Conservation (phyloP, 92 coral and sea anemone genomes). For the Zoanthus sansibaricus region DNA sequence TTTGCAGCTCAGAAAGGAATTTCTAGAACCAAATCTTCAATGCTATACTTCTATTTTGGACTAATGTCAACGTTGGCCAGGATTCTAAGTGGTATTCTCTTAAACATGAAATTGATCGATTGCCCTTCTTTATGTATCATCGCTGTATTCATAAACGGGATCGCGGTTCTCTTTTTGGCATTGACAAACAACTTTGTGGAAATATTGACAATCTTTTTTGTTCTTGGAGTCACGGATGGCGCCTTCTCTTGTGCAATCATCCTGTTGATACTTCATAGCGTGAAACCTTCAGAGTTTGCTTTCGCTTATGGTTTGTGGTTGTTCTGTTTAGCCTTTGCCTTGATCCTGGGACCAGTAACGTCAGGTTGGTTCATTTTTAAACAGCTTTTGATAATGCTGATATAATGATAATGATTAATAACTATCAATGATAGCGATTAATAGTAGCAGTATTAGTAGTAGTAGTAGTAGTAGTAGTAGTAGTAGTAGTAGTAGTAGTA, state of each 20-base stretch:
- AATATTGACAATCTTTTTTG: conserved; percentile 15
- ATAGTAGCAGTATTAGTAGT: too few relatives aligned
- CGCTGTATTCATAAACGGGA: conserved; percentile 19
- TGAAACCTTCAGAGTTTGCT: conserved; percentile 20
- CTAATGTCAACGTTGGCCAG: conserved; percentile 20
- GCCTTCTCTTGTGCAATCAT: conserved; percentile 2
- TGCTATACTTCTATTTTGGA: conserved; percentile 29
- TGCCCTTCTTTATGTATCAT: not conserved
- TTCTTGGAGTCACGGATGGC: conserved; percentile 35
- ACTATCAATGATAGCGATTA: too few relatives aligned
- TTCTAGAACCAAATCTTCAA: conserved; percentile 25
- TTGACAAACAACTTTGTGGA: conserved; percentile 20
- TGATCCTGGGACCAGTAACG: conserved; percentile 19
- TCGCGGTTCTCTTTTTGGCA: conserved; percentile 5
- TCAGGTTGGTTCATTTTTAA: conserved; percentile 15
- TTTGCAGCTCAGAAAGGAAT: conserved; percentile 33
- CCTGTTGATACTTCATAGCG: conserved; percentile 1
- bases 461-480: too few relatives aligned
- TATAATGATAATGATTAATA: too few relatives aligned
- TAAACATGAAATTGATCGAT: conserved; percentile 8
- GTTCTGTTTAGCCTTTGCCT: not conserved
- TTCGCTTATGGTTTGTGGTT: conserved; percentile 39
- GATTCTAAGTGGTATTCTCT: conserved; percentile 16
- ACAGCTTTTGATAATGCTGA: too few relatives aligned
- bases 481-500: too few relatives aligned